A percentile compares a stretch with the other conserved stretches of the same genome.
phyloP scores from a whole-genome alignment of 2,797 vertebrate genomes.

The Phrynocephalus guinanensis region DNA sequence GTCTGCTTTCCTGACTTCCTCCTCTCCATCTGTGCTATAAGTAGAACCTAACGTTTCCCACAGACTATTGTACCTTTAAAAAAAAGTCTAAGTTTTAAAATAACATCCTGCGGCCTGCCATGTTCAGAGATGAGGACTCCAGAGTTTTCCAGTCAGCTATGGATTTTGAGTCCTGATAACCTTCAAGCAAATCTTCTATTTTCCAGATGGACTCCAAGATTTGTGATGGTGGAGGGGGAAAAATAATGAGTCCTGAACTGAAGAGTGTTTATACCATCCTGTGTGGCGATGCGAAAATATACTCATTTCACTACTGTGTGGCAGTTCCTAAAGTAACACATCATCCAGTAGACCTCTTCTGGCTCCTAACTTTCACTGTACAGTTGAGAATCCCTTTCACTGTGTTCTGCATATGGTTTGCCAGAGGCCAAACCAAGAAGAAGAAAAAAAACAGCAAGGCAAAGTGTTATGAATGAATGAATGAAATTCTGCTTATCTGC shows the following conservation, averaged over 20 bases:
- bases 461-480: no score
- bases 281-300: not conserved
- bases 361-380: not conserved
- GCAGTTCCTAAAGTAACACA: not conserved
- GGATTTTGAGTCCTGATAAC: not conserved
- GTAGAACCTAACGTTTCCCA: not conserved
- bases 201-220: not conserved
- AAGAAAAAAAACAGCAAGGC: no score
- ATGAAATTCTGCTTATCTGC: no score
- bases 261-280: not conserved
- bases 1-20: not conserved
- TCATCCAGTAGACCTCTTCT: not conserved
- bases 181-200: not conserved
- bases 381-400: not conserved
- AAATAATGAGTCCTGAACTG: not conserved
- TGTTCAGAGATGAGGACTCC: not conserved
- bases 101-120: not conserved
- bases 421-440: no score
- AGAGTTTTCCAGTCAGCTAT: not conserved
- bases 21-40: not conserved
- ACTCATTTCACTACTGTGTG: not conserved
- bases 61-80: not conserved
- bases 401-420: not conserved
- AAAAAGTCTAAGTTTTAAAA: not conserved
- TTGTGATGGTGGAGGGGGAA: not conserved